Evolutionary conservation across 1,140 invertebrate genomes (phyloP).

Genomic region (Cotesia typhae): DNA sequence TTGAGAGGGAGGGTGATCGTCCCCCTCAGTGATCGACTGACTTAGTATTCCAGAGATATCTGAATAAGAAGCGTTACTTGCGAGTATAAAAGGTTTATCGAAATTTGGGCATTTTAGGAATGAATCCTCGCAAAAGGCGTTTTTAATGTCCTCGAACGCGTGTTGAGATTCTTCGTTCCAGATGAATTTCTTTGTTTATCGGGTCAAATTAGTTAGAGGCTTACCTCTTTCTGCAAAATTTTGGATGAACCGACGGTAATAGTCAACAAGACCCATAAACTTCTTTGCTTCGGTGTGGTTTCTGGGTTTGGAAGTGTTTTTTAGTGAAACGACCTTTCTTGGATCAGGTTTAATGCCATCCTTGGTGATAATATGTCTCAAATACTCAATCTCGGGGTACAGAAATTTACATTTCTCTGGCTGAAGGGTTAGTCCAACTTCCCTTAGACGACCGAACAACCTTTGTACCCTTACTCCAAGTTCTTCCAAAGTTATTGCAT

Average conservation of each 20-base stretch:
- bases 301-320: not conserved
- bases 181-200: too few species aligned
- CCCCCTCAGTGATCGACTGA: too few species aligned
- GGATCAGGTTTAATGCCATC: not conserved
- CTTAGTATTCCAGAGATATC: too few species aligned
- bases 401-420: constrained; percentile 32
- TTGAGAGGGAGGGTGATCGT: too few species aligned
- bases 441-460: not conserved
- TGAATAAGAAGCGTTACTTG: too few species aligned
- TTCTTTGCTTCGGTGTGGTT: not conserved
- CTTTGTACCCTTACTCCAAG: constrained; percentile 15
- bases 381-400: constrained; percentile 42
- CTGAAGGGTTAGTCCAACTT: constrained; percentile 12
- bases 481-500: constrained; percentile 5
- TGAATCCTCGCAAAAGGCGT: too few species aligned
- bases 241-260: not conserved
- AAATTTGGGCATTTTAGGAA: too few species aligned
- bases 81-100: too few species aligned
- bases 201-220: not conserved
- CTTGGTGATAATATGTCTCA: constrained; percentile 41
- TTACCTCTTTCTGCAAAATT: not conserved
- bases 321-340: not conserved
- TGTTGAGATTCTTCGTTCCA: too few species aligned
- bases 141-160: too few species aligned
- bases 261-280: not conserved